Conservation (phyloP, 2,113 vertebrate species). For the Mus pahari region DNA sequence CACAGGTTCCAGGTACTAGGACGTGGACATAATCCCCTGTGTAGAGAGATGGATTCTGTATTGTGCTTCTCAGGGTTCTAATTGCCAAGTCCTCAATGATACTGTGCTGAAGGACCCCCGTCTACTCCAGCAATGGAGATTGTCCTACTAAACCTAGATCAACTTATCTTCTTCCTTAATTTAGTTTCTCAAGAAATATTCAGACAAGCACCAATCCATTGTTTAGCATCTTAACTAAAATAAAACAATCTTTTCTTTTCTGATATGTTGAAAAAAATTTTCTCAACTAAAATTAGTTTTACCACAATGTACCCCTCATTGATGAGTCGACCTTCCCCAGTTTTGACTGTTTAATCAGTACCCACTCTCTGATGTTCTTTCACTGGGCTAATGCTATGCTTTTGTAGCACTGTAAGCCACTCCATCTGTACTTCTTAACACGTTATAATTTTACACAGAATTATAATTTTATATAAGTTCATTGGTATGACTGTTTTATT, state of each 20-base stretch:
- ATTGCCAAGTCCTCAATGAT: background rate
- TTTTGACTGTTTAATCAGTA: conserved; percentile 11
- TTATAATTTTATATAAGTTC: conserved; percentile 19
- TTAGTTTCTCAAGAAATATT: background rate
- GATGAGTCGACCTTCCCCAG: background rate
- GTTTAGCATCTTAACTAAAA: conserved; percentile 20
- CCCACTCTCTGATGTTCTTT: background rate
- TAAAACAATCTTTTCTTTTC: background rate
- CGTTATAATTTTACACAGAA: conserved; percentile 33
- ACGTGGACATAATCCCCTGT: background rate
- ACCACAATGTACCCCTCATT: background rate
- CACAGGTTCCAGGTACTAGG: background rate
- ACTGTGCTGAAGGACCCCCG: background rate
- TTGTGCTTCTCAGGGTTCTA: background rate
- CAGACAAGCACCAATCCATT: background rate
- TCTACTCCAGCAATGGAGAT: background rate
- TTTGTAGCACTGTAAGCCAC: background rate
- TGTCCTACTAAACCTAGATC: background rate
- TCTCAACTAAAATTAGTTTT: background rate
- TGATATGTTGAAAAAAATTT: background rate
- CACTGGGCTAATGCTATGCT: background rate
- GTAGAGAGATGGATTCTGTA: background rate
- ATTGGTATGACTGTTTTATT: background rate
- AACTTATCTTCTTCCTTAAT: background rate
- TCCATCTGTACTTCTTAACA: background rate